Evolutionary conservation across 1,140 invertebrate species (phyloP), one percentile per base, ranked within the genome.

Genomic region (Hesperophylax magnus): DNA sequence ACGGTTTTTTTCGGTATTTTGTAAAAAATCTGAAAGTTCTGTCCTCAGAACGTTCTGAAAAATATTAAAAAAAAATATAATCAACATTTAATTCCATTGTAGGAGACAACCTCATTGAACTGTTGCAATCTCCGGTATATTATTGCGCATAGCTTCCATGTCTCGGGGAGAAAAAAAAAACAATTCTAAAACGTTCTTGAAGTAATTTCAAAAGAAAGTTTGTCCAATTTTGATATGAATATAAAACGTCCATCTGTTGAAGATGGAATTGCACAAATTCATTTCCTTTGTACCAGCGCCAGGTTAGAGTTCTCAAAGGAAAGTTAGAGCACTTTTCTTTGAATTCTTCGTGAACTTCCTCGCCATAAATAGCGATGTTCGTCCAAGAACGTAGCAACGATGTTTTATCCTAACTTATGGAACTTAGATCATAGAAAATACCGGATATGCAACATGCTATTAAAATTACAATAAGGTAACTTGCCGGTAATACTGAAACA

Each of bases 331-430:
- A 71, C 17, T 71, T 71, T 71, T 47, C 67, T n/a, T 71, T 18
- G 34, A 34, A 71, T 71, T 47, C 67, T 77, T 34, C 74, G 6
- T 20, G 58, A 77, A 60, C 54, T 77, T 77, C 56, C 74, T 20
- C 74, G 31, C 34, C 54, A 60, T 77, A 77, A 61, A 77, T 77
- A 77, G 74, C 54, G 39, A 77, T 77, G 54, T 61, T 27, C 31
- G 53, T 77, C 74, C 31, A 20, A 18, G 31, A 47, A 31, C 22
- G 47, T 47, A 52, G 31, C 14, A 47, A 15, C 67, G n/a, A 71
- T 71, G 67, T 24, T 24, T 71, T 71, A 34, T 71, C 31, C 60
- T 8, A 74, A 22, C 71, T n/a, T 56, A 9, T 18, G 56, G 15
- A 77, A 17, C 7, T 39, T 39, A 8, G 34, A 39, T 6, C 9